Evolutionary conservation across 2,888 invertebrate genomes (phyloP).

Genomic region (Orthosia cruda): DNA sequence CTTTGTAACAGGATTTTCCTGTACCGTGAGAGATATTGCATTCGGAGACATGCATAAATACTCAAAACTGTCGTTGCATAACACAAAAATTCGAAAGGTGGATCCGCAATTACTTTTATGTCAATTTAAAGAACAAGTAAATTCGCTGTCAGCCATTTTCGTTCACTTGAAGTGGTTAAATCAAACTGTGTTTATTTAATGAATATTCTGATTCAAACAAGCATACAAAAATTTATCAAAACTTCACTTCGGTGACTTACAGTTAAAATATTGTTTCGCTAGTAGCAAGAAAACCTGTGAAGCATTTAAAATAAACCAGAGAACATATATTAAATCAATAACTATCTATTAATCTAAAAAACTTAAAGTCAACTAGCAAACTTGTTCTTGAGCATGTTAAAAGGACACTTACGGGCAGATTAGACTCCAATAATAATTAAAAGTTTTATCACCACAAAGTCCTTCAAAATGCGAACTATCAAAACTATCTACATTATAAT

Average conservation of each 20-base stretch:
- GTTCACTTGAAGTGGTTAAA: background rate
- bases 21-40: background rate
- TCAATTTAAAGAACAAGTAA: background rate
- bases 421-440: background rate
- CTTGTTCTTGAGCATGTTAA: background rate
- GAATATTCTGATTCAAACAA: background rate
- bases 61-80: slow-evolving; percentile 6
- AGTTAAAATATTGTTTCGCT: background rate
- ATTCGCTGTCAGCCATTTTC: background rate
- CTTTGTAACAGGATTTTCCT: background rate
- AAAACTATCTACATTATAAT: slow-evolving; percentile 28
- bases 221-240: background rate
- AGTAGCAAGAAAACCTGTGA: background rate
- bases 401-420: background rate
- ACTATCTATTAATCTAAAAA: background rate
- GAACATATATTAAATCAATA: background rate
- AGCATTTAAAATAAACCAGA: background rate
- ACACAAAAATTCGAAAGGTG: slow-evolving; percentile 1
- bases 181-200: background rate
- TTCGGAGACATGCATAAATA: background rate
- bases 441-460: slow-evolving; percentile 7
- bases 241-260: background rate
- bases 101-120: slow-evolving; percentile 3
- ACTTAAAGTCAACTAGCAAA: background rate
- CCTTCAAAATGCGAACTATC: slow-evolving; percentile 14